phyloP scores from a whole-genome alignment of 2,113 vertebrate genomes.

The Xyliphius kryptos region DNA sequence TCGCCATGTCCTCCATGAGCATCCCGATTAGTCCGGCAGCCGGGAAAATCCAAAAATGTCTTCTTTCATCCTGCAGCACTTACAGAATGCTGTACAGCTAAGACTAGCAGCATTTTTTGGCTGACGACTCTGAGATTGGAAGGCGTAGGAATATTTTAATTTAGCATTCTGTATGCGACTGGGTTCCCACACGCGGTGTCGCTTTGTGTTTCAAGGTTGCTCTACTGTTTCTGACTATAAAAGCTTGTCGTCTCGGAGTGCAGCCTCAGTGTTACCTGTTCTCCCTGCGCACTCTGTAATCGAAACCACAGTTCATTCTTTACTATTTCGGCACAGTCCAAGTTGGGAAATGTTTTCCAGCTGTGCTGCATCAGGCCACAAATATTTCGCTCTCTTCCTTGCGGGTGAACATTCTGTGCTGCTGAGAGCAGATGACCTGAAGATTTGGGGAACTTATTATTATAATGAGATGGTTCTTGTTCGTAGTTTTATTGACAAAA shows the following conservation, averaged over 20 bases:
- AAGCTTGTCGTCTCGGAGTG: not conserved
- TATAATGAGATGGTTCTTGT: no score
- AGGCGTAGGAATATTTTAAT: no score
- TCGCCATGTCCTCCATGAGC: slow-evolving; percentile 20
- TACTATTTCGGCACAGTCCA: slow-evolving; percentile 9
- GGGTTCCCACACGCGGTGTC: no score
- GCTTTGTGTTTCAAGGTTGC: not conserved
- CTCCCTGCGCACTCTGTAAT: slow-evolving; percentile 2
- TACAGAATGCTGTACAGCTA: slow-evolving; percentile 12
- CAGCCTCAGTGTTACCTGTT: slow-evolving; percentile 14
- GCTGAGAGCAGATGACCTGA: not conserved
- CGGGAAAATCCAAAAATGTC: not conserved
- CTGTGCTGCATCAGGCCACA: slow-evolving; percentile 21
- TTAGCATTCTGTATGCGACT: no score
- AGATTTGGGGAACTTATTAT: no score
- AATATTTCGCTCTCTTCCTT: slow-evolving; percentile 2
- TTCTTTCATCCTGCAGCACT: slow-evolving; percentile 1
- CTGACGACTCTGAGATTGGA: no score
- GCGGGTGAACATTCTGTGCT: not conserved
- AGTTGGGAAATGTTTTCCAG: slow-evolving; percentile 30
- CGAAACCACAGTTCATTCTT: slow-evolving; percentile 43
- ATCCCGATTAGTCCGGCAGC: slow-evolving; percentile 22
- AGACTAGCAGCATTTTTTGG: not conserved
- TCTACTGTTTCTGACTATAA: not conserved
- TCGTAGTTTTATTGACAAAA: no score